Base-by-base conservation (phyloP, 1,140 invertebrate species). In the Drosophila burlai region DNA sequence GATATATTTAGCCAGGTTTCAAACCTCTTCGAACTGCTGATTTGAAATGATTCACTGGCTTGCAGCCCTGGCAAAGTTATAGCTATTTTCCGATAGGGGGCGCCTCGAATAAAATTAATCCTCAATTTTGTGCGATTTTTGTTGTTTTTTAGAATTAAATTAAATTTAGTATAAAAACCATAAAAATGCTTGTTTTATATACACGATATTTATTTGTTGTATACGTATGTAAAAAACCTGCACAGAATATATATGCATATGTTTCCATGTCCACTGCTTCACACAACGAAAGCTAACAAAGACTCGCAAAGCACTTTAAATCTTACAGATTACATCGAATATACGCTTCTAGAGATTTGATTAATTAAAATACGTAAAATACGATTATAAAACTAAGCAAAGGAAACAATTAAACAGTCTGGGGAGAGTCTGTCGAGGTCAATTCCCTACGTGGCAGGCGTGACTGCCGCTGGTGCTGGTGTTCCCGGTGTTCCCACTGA, bases 241-340 rank as follows among this genome's bases (percentile, higher is more conserved):
- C 74, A 76, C 47, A 50, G 69, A 73, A 72, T 73, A 69, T 45
- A 42, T 68, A 64, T 46, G 57, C 29, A 49, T 54, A 60, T 64
- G 55, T 36, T 73, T 73, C 46, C 69, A 76, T 74, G 79, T 86
- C 79, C 83, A 87, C 54, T 80, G 80, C 72, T 80, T 76, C 66
- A 77, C n/a, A n/a, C 55, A 76, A 82, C 69, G 64, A 77, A 86
- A 87, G 24, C 49, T 75, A 81, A 83, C 61, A 83, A 87, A 83
- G 71, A 76, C 73, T 81, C 63, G 76, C 75, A 81, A 90, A 91
- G 83, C 78, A 89, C 85, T 90, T 89, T 80, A 47, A 80, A 89
- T 91, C 86, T 89, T 89, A 90, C 24, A 91, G 86, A 85, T 89
- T 91, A 80, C 75, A 80, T 74, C 66, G 79, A 91, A 69, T 76